These are phyloP conservation scores for Xerus inauris DNA, from an alignment of 2,113 vertebrate genomes.

Conservation along the genomic window DNA sequence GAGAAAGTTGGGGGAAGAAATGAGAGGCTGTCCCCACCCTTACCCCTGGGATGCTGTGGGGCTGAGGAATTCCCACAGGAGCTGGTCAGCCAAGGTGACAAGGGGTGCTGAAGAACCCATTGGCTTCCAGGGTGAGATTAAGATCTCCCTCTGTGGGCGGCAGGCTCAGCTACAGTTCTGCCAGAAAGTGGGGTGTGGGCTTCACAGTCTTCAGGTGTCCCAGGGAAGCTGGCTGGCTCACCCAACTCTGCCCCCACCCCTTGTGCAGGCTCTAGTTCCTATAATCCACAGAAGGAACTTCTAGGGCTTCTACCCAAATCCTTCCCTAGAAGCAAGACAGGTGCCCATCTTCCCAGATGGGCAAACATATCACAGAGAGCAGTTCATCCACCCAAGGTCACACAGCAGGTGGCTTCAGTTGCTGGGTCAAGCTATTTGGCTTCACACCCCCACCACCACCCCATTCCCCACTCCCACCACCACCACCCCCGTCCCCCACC, in stretches of 20 bases:
- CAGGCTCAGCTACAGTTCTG: background rate
- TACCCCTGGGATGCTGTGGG: background rate
- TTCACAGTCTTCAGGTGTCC: background rate
- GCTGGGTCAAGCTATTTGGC: background rate
- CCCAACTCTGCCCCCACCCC: background rate
- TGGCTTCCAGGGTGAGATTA: slow-evolving; percentile 61
- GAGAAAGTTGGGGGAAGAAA: background rate
- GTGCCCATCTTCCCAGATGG: background rate
- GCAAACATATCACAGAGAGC: background rate
- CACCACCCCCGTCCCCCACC: background rate
- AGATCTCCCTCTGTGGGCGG: slow-evolving; percentile 56
- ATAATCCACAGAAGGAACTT: background rate
- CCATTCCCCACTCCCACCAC: background rate
- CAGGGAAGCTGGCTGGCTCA: slow-evolving; percentile 5
- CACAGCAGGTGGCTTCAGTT: background rate
- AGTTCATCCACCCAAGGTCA: background rate
- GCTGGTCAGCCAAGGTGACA: background rate
- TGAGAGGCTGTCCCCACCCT: background rate
- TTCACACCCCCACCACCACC: background rate
- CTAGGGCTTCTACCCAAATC: background rate
- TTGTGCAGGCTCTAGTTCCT: background rate
- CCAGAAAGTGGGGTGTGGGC: slow-evolving; percentile 57
- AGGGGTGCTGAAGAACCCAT: background rate
- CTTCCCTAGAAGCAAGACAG: background rate
- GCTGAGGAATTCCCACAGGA: background rate